Evolutionary conservation across 2,888 invertebrate species (phyloP).

Genomic region (Sthenelais limicola): DNA sequence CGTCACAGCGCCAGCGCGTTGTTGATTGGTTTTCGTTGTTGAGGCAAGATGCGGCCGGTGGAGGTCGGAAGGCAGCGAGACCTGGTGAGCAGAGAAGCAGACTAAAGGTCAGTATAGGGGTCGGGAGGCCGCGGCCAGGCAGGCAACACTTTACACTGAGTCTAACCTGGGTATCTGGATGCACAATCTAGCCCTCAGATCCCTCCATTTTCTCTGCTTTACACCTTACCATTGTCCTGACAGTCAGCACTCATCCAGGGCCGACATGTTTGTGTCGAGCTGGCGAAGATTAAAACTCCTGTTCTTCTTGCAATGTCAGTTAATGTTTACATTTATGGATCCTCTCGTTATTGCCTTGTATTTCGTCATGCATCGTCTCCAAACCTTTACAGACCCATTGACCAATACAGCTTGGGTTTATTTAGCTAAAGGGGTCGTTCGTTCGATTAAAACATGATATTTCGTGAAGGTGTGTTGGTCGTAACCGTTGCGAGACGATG

Average conservation of each 20-base stretch:
- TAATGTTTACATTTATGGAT: no score
- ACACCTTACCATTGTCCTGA: neutral
- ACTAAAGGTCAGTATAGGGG: slow-evolving; percentile 30
- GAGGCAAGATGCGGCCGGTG: slow-evolving; percentile 24
- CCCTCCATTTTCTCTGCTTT: neutral
- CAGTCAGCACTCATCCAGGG: slow-evolving; percentile 12
- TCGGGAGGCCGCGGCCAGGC: slow-evolving; percentile 12
- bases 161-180: slow-evolving; percentile 2
- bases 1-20: neutral
- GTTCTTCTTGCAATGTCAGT: no score
- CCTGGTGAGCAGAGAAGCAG: slow-evolving; percentile 22
- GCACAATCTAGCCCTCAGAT: neutral
- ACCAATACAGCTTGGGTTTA: no score
- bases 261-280: slow-evolving; percentile 28
- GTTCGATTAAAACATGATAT: no score
- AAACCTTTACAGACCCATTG: no score
- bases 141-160: slow-evolving; percentile 3
- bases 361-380: no score
- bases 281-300: no score
- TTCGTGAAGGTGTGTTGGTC: no score
- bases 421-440: no score
- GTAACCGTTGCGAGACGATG: no score
- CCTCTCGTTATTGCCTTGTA: no score
- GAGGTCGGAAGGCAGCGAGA: slow-evolving; percentile 35
- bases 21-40: slow-evolving; percentile 12